Base-by-base conservation (phyloP, 1,140 invertebrate species). In the Globodera ellingtonae region DNA sequence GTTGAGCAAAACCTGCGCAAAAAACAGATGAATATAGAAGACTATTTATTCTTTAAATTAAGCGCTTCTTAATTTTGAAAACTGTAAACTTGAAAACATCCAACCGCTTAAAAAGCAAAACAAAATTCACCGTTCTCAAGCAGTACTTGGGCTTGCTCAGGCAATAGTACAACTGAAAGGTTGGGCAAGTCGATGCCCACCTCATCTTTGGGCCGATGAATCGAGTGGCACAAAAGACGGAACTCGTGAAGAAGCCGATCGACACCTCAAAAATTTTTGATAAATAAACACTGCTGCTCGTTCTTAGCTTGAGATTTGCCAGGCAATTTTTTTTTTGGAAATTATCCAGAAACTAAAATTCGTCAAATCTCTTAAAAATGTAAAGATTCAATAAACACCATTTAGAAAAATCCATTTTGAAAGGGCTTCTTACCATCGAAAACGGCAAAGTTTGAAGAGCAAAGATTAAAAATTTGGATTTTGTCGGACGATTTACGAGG, bases 131-230 rank as follows among this genome's bases (percentile, higher is more conserved):
- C 82, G 62, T 83, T 79, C 62, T 84, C 82, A 21, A 74, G 7
- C 6, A 84, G 73, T 56, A 84, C 73, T 70, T 84, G 75, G 13
- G 72, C 82, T 62, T 84, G 82, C 50, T 84, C 82, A 18, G 82
- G 82, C 9, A 84, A 9, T 7, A 84, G 70, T 13, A 76, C 24
- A 48, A 59, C 81, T 2, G 81, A 81, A 24, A 77, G 35, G 44
- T 50, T 67, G 10, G 75, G 75, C 52, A 77, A 77, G 24, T 24
- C 75, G 65, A 21, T 77, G 35, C 18, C 47, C 21, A 50, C 44
- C 50, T 77, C 75, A 47, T 35, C 35, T 47, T 70, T 70, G 9
- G 67, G 24, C 8, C 67, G 46, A 44, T 70, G 67, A 18, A 70
- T 18, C 13, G 67, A 70, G 10, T 70, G 67, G 46, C 67, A 70